Percentiles rank a stretch among this genome's conserved stretches.
Evolutionary conservation across 2,797 vertebrate genomes (phyloP).

Genomic region (Melanogrammus aeglefinus): DNA sequence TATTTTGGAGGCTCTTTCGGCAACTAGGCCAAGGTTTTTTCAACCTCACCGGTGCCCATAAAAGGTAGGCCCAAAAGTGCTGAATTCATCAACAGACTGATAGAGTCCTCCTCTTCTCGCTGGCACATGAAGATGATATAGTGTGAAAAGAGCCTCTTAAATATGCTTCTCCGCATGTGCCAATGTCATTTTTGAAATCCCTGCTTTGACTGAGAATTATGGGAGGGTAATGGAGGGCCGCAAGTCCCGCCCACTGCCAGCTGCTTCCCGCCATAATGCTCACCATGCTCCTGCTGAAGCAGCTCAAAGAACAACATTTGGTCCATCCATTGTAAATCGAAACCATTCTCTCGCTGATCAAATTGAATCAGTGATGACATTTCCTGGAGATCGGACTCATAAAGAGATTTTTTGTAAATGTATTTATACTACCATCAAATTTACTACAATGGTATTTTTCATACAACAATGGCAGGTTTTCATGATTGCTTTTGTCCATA

Average conservation of each 20-base stretch:
- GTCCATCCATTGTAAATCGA: constrained; percentile 27
- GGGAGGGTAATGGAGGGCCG: constrained; percentile 28
- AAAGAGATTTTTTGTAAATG: no score
- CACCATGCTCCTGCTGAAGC: constrained; percentile 19
- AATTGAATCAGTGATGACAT: constrained; percentile 25
- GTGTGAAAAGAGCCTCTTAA: constrained; percentile 28
- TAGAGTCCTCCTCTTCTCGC: constrained; percentile 26
- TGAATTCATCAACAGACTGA: constrained; percentile 24
- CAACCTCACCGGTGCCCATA: constrained; percentile 33
- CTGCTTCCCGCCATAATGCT: constrained; percentile 22
- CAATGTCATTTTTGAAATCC: no score
- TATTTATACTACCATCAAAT: no score
- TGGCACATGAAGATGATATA: constrained; percentile 25
- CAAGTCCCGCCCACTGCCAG: constrained; percentile 30
- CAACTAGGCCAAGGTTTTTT: constrained; percentile 23
- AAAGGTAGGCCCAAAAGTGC: constrained; percentile 21
- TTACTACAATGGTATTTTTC: no score
- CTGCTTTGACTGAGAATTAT: constrained; percentile 38
- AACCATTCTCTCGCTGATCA: constrained; percentile 26
- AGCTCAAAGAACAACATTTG: constrained; percentile 28
- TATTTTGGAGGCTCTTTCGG: constrained; percentile 23
- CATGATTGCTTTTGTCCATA: no score
- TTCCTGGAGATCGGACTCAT: constrained; percentile 19
- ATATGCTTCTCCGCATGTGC: constrained; percentile 28
- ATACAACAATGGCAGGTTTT: no score